phyloP scores from a whole-genome alignment of 2,888 invertebrate species.

The Tetropium fuscum region DNA sequence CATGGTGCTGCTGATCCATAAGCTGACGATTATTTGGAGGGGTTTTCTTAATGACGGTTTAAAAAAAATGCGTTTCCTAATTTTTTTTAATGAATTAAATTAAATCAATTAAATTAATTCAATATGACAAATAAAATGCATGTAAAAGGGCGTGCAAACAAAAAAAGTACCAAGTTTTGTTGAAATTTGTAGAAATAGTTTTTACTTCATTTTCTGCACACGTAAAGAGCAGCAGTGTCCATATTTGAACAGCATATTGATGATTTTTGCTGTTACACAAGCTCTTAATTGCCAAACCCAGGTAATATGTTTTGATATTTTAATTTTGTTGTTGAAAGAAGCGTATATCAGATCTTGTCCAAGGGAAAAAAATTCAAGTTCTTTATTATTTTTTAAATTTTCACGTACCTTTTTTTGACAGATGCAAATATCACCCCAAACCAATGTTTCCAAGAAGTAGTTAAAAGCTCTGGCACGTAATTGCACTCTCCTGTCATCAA shows the following conservation, averaged over 20 bases:
- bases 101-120: too few species aligned
- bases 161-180: too few species aligned
- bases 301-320: constrained; percentile 51
- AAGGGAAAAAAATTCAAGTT: constrained; percentile 39
- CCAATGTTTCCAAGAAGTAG: constrained; percentile 39
- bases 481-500: constrained; percentile 44
- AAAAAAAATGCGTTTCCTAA: too few species aligned
- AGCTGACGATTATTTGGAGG: too few species aligned
- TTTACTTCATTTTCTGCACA: too few species aligned
- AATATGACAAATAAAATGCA: too few species aligned
- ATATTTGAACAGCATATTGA: constrained; percentile 51
- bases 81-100: too few species aligned
- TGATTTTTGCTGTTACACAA: constrained; percentile 39
- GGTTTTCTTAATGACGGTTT: too few species aligned
- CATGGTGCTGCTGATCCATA: too few species aligned
- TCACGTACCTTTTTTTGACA: constrained; percentile 34
- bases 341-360: constrained; percentile 49
- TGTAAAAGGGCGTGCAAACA: too few species aligned
- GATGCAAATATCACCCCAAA: constrained; percentile 43
- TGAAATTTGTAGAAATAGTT: too few species aligned
- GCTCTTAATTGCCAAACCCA: constrained; percentile 54
- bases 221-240: constrained; percentile 46
- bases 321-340: constrained; percentile 39
- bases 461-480: constrained; percentile 44
- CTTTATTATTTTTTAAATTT: constrained; percentile 31